Base-by-base conservation (phyloP, 2,888 invertebrate species). In the Norana najaformis region DNA sequence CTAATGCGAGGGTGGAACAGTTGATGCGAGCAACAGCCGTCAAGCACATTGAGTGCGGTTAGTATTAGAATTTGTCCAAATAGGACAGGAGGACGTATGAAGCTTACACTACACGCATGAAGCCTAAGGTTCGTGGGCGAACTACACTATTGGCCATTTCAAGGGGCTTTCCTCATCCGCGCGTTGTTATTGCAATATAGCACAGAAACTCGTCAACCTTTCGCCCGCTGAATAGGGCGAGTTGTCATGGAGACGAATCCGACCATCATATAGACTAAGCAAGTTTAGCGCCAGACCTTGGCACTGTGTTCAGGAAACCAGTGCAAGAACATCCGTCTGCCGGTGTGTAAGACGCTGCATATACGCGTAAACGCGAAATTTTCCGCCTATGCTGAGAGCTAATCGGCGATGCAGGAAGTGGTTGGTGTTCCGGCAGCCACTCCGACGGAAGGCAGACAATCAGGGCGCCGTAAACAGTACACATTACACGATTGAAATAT, bases 401-500 rank as follows among this genome's bases (percentile, higher is more conserved):
- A 69, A 69, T 69, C 69, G 69, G 6, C 69, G 69, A 30, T 69
- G 11, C 69, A 69, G 69, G 69, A 69, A 69, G 69, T 69, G 69
- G 69, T n/a, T 69, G n/a, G 69, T 69, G 14, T 69, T n/a, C 30
- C n/a, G 69, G 69, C 69, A 69, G 69, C 11, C 6, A n/a, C n/a
- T 23, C 16, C 53, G 23, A 30, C 53, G 4, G n/a, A 4, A n/a
- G 69, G 69, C 69, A 69, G 69, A 69, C 69, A 69, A 69, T 69
- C 69, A 30, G 69, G 69, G 69, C 69, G 69, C 69, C 69, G 69
- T 69, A 69, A 69, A n/a, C 69, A 69, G 69, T 69, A 69, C 69
- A 69, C 69, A 69, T 69, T 36, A 85, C 35, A 85, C 36, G 85
- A 85, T 85, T 85, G 85, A 85, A 85, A 85, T 85, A 85, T 85